Evolutionary conservation across 2,888 invertebrate species (phyloP).

Genomic region (Aleiodes testaceus): DNA sequence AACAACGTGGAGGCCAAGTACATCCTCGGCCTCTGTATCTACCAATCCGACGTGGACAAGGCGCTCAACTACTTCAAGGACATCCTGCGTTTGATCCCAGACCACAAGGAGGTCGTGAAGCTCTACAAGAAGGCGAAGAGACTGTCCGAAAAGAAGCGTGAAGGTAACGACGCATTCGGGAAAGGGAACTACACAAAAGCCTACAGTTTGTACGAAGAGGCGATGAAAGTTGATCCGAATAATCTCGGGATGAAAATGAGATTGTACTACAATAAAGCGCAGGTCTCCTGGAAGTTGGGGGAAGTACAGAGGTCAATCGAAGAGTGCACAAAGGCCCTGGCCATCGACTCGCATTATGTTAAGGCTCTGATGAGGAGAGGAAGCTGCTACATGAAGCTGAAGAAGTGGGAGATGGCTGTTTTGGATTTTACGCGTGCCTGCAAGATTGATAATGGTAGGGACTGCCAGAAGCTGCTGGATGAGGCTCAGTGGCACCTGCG

Average conservation of each 20-base stretch:
- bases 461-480: slow-evolving; percentile 85
- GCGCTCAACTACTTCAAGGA: slow-evolving; percentile 94
- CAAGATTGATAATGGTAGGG: slow-evolving; percentile 86
- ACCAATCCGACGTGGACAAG: slow-evolving; percentile 91
- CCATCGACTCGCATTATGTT: slow-evolving; percentile 88
- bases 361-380: slow-evolving; percentile 91
- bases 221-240: slow-evolving; percentile 87
- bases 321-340: slow-evolving; percentile 89
- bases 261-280: slow-evolving; percentile 91
- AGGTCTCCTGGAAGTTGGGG: slow-evolving; percentile 81
- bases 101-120: slow-evolving; percentile 89
- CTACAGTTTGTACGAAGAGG: slow-evolving; percentile 87
- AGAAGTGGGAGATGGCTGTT: slow-evolving; percentile 91
- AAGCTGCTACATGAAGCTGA: slow-evolving; percentile 87
- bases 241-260: slow-evolving; percentile 93
- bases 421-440: slow-evolving; percentile 90
- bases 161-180: slow-evolving; percentile 92
- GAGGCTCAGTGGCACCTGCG: slow-evolving; percentile 88
- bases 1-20: slow-evolving; percentile 93
- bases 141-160: slow-evolving; percentile 91
- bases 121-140: slow-evolving; percentile 90
- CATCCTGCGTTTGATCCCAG: slow-evolving; percentile 91
- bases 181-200: slow-evolving; percentile 86
- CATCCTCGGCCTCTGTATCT: slow-evolving; percentile 91
- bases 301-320: slow-evolving; percentile 84